Conservation (phyloP, 2,888 invertebrate genomes). For the Tetheella fluctuosa region DNA sequence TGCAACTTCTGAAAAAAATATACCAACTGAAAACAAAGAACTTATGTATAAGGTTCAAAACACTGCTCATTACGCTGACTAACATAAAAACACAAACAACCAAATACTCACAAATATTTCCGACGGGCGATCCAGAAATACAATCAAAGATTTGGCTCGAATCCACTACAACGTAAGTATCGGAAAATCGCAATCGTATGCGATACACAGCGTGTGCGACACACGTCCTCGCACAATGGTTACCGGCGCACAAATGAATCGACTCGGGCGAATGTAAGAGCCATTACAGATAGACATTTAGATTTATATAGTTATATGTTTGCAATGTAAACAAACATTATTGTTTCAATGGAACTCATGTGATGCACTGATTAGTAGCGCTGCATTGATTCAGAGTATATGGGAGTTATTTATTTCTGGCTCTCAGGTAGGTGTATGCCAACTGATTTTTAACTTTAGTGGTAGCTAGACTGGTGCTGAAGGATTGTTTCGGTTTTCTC, state of each 20-base stretch:
- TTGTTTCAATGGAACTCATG: constrained; percentile 21
- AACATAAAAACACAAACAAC: neutral
- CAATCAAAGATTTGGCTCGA: constrained; percentile 14
- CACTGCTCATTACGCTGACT: neutral
- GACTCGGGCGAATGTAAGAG: neutral
- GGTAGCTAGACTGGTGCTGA: too few species aligned
- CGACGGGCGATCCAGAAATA: constrained; percentile 15
- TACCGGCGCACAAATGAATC: neutral
- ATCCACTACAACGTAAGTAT: constrained; percentile 3
- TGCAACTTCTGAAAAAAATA: neutral
- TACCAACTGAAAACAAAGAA: neutral
- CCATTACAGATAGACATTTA: neutral
- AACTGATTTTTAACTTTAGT: too few species aligned
- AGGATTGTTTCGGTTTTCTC: too few species aligned
- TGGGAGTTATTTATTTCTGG: neutral
- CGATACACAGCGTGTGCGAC: neutral
- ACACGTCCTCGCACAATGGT: neutral
- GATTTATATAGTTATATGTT: constrained; percentile 5
- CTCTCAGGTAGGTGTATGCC: too few species aligned
- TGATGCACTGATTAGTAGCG: constrained; percentile 12
- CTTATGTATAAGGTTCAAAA: neutral
- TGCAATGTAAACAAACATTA: constrained; percentile 12
- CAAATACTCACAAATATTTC: constrained; percentile 11
- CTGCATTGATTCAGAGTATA: neutral
- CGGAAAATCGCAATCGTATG: neutral